Evolutionary conservation across 2,797 vertebrate genomes (phyloP), one percentile per base, ranked within the genome.

Genomic region (Oophaga sylvatica): DNA sequence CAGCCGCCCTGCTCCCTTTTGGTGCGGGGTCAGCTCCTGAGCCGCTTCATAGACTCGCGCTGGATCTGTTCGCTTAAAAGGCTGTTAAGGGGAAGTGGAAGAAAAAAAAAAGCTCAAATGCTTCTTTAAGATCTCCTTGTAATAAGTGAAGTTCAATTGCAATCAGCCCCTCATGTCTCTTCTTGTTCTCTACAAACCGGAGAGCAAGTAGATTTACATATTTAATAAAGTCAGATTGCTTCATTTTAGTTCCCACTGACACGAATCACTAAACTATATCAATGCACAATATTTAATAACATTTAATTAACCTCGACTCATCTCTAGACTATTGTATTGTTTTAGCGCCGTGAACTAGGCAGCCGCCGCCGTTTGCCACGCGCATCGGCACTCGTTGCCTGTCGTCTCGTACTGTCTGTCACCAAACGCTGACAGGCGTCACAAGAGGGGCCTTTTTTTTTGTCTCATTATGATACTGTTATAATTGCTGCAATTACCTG

Each of bases 401-500:
- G 31, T 19, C 26, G 12, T 41, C 26, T n/a, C 4, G 11, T n/a
- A 45, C 41, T 77, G 35, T 48, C 80, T 87, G 73, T 67, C 81
- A 78, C 11, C n/a, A 26, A 26, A 26, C 2, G 41, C 8, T 68
- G 80, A 82, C 71, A 78, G 86, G 80, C 59, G 26, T 78, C 57
- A 87, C 81, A 26, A 11, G 45, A 59, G 57, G 41, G 73, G 91
- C 89, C 87, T 90, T 92, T 91, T 89, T 53, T 92, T 88, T 92
- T 90, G 89, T 92, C 92, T 93, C 90, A 91, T 91, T 88, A 87
- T 90, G 73, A 86, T 90, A 90, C 92, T 90, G 81, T 90, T 92
- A 83, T 91, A 93, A 93, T 95, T 94, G 94, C 91, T 90, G 88
- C 94, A 93, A 93, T 93, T 92, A 92, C 91, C 92, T 90, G 90